These are phyloP conservation scores for Aptenodytes patagonicus DNA, from an alignment of 2,113 vertebrate species.

Conservation along the genomic window DNA sequence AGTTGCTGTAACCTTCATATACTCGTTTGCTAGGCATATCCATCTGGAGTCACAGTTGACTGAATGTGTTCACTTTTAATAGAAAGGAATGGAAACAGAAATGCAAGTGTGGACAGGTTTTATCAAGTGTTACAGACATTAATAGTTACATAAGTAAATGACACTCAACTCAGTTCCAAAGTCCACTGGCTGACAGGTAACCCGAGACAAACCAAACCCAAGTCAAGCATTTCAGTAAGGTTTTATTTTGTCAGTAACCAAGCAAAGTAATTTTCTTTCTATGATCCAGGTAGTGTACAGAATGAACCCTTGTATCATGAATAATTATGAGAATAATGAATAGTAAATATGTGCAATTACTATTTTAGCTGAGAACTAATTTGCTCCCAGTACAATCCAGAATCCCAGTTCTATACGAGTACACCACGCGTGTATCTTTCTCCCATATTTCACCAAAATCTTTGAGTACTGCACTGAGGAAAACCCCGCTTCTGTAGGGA, in stretches of 20 bases:
- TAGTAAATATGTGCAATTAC: background rate
- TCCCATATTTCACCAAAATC: background rate
- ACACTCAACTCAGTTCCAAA: background rate
- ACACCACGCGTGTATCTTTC: rapidly evolving
- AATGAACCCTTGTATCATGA: background rate
- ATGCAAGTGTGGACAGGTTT: background rate
- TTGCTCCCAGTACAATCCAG: background rate
- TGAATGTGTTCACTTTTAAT: background rate
- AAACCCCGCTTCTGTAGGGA: rapidly evolving
- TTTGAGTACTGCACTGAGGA: background rate
- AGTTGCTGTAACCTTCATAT: background rate
- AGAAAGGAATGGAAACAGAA: background rate
- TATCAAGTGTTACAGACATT: background rate
- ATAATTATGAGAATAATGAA: background rate
- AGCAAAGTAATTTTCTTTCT: background rate
- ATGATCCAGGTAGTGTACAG: background rate
- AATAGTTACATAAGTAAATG: background rate
- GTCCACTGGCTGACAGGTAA: background rate
- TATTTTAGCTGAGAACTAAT: background rate
- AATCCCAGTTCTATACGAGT: background rate
- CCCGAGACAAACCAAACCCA: background rate
- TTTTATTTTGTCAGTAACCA: background rate
- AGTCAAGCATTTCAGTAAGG: background rate
- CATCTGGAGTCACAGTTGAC: background rate
- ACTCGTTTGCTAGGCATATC: background rate